Percentiles rank a stretch among this genome's conserved stretches.
Evolutionary conservation across 2,113 vertebrate species (phyloP).

Genomic region (Festucalex cinctus): DNA sequence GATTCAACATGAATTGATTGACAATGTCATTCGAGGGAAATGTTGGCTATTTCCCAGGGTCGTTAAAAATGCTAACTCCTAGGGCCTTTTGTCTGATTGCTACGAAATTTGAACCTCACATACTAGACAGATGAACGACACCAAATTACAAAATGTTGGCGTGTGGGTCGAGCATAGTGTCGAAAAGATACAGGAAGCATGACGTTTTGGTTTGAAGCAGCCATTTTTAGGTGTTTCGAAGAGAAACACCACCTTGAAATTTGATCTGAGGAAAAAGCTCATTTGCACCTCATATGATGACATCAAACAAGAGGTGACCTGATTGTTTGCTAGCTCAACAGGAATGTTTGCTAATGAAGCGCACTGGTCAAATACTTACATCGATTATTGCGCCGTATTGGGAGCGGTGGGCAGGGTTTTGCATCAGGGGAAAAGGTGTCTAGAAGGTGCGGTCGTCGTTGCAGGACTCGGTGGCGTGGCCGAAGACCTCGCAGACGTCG

Average conservation of each 20-base stretch:
- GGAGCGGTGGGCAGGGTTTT: slow-evolving; percentile 24
- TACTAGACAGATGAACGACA: neutral
- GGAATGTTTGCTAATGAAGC: neutral
- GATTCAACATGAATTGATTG: too few species aligned
- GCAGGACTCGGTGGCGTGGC: slow-evolving; percentile 87
- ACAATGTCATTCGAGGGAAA: too few species aligned
- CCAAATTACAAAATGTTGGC: neutral
- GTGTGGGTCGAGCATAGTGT: too few species aligned
- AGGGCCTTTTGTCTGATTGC: too few species aligned
- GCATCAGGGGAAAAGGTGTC: slow-evolving; percentile 4
- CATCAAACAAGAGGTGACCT: neutral
- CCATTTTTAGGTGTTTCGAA: neutral
- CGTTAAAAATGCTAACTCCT: too few species aligned
- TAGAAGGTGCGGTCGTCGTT: slow-evolving; percentile 96
- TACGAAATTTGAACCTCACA: too few species aligned
- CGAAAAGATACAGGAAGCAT: neutral
- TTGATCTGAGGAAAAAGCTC: neutral
- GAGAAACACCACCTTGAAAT: neutral
- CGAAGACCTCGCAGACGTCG: slow-evolving; percentile 92
- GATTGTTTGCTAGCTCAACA: neutral
- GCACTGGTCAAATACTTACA: slow-evolving; percentile 25
- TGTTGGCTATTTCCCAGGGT: too few species aligned
- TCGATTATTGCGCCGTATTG: slow-evolving; percentile 60
- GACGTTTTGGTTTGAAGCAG: neutral
- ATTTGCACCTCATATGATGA: neutral